phyloP scores from a whole-genome alignment of 2,888 invertebrate species.

The Allolobophora icterica region DNA sequence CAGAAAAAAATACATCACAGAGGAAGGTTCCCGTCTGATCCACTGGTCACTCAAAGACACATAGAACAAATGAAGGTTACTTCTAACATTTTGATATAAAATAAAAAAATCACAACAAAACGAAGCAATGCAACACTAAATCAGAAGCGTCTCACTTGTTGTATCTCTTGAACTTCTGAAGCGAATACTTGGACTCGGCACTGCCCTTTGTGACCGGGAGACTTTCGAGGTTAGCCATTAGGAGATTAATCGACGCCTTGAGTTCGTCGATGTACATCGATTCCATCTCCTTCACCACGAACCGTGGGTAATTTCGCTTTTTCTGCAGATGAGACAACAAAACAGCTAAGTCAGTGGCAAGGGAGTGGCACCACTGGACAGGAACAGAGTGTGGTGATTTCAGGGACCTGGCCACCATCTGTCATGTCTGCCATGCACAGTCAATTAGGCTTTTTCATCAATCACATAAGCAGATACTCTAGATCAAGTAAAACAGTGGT shows the following conservation, averaged over 20 bases:
- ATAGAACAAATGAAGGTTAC: background rate
- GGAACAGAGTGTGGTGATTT: background rate
- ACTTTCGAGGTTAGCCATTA: constrained; percentile 98
- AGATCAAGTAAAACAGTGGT: background rate
- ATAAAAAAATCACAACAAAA: background rate
- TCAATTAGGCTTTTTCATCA: background rate
- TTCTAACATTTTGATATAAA: background rate
- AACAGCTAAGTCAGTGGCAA: background rate
- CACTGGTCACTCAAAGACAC: background rate
- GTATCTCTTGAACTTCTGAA: constrained; percentile 95
- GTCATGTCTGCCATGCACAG: background rate
- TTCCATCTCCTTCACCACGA: constrained; percentile 99
- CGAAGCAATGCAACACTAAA: background rate
- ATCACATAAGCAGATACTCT: background rate
- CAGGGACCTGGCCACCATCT: no score
- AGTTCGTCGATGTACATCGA: constrained; percentile 97
- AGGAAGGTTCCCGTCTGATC: background rate
- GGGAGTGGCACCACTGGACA: background rate
- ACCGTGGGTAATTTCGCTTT: constrained; percentile 75
- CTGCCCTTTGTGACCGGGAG: constrained; percentile 97
- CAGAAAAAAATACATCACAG: background rate
- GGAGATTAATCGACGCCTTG: constrained; percentile 93
- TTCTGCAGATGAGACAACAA: constrained; percentile 9
- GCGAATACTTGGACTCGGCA: constrained; percentile 94
- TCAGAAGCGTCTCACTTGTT: constrained; percentile 76